Evolutionary conservation across 1,140 invertebrate species (phyloP).

Genomic region (Polypedilum pembai): DNA sequence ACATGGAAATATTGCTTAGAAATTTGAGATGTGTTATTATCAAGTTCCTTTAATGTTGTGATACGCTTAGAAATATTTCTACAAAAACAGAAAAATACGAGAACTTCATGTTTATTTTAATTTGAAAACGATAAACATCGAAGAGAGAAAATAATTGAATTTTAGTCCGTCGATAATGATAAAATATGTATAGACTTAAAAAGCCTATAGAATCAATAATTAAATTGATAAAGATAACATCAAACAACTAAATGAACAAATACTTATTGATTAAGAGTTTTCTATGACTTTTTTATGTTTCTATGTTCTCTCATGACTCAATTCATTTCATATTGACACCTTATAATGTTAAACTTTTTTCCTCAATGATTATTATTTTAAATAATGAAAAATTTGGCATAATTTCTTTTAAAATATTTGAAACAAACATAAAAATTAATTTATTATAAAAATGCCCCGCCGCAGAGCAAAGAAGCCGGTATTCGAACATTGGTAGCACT

Average conservation of each 20-base stretch:
- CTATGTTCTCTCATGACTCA: neutral
- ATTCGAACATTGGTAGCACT: constrained; percentile 97
- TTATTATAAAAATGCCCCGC: constrained; percentile 55
- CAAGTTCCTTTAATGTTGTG: neutral
- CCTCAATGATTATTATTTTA: neutral
- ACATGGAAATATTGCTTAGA: neutral
- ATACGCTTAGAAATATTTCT: neutral
- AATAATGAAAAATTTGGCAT: neutral
- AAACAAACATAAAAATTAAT: constrained; percentile 37
- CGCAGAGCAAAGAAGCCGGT: constrained; percentile 99
- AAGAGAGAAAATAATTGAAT: constrained; percentile 24
- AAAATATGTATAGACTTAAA: neutral
- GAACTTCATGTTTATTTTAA: neutral
- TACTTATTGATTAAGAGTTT: constrained; percentile 1
- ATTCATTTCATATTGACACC: neutral
- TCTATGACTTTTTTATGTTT: neutral
- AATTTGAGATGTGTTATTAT: constrained; percentile 8
- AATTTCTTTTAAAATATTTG: neutral
- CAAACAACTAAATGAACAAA: neutral
- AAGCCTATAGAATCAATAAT: neutral
- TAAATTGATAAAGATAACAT: neutral
- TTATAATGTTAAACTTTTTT: neutral
- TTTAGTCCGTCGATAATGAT: neutral
- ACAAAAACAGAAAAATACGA: neutral
- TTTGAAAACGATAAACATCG: constrained; percentile 22